Evolutionary conservation across 92 coral and sea anemone genomes (phyloP).

Genomic region (Porites cylindrica): DNA sequence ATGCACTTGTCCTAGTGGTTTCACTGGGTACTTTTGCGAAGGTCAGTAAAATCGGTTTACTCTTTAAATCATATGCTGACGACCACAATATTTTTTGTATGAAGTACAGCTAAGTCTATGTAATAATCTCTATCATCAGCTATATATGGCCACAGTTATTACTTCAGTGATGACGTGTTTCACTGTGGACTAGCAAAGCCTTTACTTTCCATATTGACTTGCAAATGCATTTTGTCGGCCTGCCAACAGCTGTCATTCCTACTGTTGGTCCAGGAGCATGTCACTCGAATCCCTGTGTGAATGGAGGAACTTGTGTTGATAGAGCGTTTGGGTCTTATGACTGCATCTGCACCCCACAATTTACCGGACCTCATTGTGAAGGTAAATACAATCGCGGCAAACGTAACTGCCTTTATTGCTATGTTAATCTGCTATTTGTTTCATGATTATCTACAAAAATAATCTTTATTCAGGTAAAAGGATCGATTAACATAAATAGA

Average conservation of each 20-base stretch:
- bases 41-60: constrained; percentile 35
- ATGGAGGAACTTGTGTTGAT: constrained; percentile 79
- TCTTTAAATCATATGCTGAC: not conserved
- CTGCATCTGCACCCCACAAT: constrained; percentile 81
- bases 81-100: too few relatives aligned
- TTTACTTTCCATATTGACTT: too few relatives aligned
- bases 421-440: not conserved
- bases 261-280: constrained; percentile 55
- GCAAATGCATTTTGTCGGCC: too few relatives aligned
- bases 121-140: too few relatives aligned
- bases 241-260: constrained; percentile 9
- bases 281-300: constrained; percentile 76
- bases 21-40: constrained; percentile 73
- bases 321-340: constrained; percentile 64
- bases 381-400: constrained; percentile 26
- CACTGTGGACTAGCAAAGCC: too few relatives aligned
- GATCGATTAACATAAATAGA: too few relatives aligned
- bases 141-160: too few relatives aligned
- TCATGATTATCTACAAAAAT: not conserved
- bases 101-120: too few relatives aligned
- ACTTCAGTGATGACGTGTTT: too few relatives aligned
- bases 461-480: too few relatives aligned
- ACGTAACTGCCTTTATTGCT: too few relatives aligned
- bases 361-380: constrained; percentile 91
- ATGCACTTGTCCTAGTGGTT: constrained; percentile 76